Base-by-base conservation (phyloP, 2,113 vertebrate species). In the Siniperca knerii region DNA sequence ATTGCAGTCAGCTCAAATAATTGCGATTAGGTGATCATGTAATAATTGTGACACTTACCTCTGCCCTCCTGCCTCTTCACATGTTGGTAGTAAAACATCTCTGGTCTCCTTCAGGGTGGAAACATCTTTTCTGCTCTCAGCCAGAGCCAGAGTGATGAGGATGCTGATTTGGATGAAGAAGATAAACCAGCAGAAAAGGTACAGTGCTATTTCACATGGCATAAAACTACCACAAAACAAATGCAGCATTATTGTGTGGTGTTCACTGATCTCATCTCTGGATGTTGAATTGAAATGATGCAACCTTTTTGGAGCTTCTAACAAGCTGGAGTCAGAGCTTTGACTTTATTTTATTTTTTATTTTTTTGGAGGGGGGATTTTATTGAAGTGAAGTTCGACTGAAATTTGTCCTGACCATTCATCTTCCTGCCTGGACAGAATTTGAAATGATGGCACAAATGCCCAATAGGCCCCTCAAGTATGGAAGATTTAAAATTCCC, bases 111-210 rank as follows among this genome's bases (percentile, higher is more conserved):
- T 15, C 65, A 98, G 97, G 96, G 94, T 3, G 95, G 96, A 46
- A 98, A 98, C 85, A 96, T 96, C 54, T 98, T 98, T 81, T 96
- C 97, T 70, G 97, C 97, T 62, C 93, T 98, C 42, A 96, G 93
- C 82, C 96, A 96, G 75, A 93, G 92, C n/a, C 93, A 97, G 87
- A 97, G 96, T 81, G 97, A 97, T 46, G 96, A 96, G 0, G 93
- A 94, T 0, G 79, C 65, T 1, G 80, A 88, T 9, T 37, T 76
- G 0, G 90, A 94, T 1, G 89, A 92, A 3, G 93, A 92, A 0
- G 90, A 93, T 4, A 84, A 89, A 77, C 73, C 86, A 33, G 46
- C 10, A 57, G 87, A 84, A 66, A 94, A 92, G 92, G 93, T 93
- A 79, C 7, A 46, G 70, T 61, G 4, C 29, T 21, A 5, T 54